phyloP scores from a whole-genome alignment of 2,113 vertebrate genomes.

The Smithornis capensis region DNA sequence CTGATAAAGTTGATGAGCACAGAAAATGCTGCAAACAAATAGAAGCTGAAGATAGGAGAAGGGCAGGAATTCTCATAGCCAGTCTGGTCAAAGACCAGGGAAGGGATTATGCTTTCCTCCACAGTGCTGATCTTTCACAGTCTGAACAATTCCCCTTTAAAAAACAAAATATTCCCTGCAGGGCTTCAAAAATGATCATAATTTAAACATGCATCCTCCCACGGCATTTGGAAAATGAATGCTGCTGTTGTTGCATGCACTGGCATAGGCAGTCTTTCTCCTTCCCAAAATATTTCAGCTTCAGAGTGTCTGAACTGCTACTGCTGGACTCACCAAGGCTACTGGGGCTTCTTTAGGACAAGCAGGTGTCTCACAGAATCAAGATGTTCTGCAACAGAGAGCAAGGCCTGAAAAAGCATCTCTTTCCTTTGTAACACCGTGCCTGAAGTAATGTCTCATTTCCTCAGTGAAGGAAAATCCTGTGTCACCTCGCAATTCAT shows the following conservation, averaged over 20 bases:
- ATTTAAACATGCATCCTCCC: not conserved
- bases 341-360: not conserved
- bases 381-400: not conserved
- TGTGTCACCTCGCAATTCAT: fast-evolving
- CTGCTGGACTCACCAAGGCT: not conserved
- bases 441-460: not conserved
- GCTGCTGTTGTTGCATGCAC: not conserved
- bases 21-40: not conserved
- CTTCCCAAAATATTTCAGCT: not conserved
- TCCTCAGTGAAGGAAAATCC: not conserved
- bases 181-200: fast-evolving
- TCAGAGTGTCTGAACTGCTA: not conserved
- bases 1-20: not conserved
- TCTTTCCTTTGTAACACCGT: not conserved
- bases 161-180: not conserved
- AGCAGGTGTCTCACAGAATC: not conserved
- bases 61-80: not conserved
- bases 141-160: not conserved
- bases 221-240: not conserved
- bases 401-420: not conserved
- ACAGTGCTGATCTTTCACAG: not conserved
- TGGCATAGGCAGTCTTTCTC: not conserved
- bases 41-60: not conserved
- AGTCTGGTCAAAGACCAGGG: not conserved
- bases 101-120: not conserved